Evolutionary conservation across 2,797 vertebrate genomes (phyloP).

Genomic region (Tauraco hartlaubi): DNA sequence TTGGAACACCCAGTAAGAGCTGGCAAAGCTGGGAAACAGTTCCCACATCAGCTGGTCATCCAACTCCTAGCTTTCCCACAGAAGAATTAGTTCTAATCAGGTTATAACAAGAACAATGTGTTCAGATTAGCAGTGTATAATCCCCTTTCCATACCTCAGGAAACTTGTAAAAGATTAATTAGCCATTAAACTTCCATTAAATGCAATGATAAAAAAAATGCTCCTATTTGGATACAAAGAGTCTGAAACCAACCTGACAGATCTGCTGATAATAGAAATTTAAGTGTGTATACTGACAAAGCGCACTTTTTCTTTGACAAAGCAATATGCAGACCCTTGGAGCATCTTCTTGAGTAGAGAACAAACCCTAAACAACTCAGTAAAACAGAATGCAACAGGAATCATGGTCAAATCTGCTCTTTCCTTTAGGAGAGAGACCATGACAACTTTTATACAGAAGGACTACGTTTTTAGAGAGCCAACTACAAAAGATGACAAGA

Average conservation of each 20-base stretch:
- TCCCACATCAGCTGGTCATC: conserved; percentile 49
- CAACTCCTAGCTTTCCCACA: conserved; percentile 36
- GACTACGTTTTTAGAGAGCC: not conserved
- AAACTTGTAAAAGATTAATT: conserved; percentile 65
- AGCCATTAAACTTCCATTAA: conserved; percentile 47
- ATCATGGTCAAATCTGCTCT: not conserved
- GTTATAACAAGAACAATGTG: conserved; percentile 69
- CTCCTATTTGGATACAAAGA: not conserved
- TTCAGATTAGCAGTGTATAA: conserved; percentile 63
- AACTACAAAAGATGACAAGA: not conserved
- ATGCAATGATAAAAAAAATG: not conserved
- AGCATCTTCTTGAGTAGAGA: not conserved
- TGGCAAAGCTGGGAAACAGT: conserved; percentile 37
- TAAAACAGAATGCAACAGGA: not conserved
- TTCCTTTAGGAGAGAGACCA: not conserved
- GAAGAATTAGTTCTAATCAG: conserved; percentile 57
- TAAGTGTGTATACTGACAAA: not conserved
- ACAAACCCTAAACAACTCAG: not conserved
- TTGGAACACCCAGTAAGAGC: conserved; percentile 60
- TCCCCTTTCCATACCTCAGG: conserved; percentile 59
- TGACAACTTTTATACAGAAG: not conserved
- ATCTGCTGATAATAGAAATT: not conserved
- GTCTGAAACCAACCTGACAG: not conserved
- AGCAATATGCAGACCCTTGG: not conserved
- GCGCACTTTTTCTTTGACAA: not conserved